Conservation (phyloP, 2,113 vertebrate species). For the Oryzias melastigma region DNA sequence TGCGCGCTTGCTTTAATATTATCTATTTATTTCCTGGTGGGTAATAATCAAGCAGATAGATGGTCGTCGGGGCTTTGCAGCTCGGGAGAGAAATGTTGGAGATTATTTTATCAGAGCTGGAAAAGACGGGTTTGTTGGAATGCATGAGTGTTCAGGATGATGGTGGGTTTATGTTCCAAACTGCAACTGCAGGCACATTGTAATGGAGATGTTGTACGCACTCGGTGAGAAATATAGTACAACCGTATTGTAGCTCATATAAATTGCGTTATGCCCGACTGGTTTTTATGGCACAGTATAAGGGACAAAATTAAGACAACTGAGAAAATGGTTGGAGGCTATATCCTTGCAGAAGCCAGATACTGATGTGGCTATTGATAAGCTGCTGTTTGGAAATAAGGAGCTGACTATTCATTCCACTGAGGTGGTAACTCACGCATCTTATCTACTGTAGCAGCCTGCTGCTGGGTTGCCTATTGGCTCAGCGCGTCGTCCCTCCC, state of each 20-base stretch:
- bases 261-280: slow-evolving; percentile 3
- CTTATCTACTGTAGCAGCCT: background rate
- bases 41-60: slow-evolving; percentile 23
- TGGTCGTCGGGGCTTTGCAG: slow-evolving; percentile 46
- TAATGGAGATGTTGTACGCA: slow-evolving; percentile 22
- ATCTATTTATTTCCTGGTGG: slow-evolving; percentile 6
- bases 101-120: slow-evolving; percentile 33
- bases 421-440: background rate
- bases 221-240: slow-evolving; percentile 12
- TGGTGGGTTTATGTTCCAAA: slow-evolving; percentile 19
- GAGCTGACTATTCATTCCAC: background rate
- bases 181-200: slow-evolving; percentile 19
- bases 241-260: slow-evolving; percentile 14
- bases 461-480: background rate
- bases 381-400: background rate
- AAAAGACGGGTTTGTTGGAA: slow-evolving; percentile 36
- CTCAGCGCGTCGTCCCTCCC: background rate
- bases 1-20: slow-evolving; percentile 8
- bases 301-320: slow-evolving; percentile 9
- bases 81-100: slow-evolving; percentile 31
- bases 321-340: slow-evolving; percentile 1
- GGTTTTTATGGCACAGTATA: slow-evolving; percentile 6
- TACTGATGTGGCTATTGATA: slow-evolving; percentile 7
- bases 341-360: background rate
- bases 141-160: slow-evolving; percentile 29